A percentile compares a stretch with the other conserved stretches of the same genome.
phyloP scores from a whole-genome alignment of 2,113 vertebrate genomes.

The Gila orcuttii region DNA sequence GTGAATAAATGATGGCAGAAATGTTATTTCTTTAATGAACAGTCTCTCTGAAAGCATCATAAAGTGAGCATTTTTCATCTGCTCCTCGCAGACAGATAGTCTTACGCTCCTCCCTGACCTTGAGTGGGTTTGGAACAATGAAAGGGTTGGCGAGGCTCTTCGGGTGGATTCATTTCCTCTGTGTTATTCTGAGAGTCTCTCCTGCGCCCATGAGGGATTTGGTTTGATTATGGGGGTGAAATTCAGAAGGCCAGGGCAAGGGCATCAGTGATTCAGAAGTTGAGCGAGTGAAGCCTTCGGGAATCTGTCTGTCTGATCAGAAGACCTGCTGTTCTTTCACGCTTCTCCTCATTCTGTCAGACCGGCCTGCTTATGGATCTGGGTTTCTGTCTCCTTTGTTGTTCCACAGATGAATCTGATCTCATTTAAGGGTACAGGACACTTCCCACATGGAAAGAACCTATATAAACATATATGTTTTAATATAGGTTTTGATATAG shows the following conservation, averaged over 20 bases:
- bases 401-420: neutral
- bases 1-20: neutral
- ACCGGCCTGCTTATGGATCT: neutral
- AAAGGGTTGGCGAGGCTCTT: slow-evolving; percentile 26
- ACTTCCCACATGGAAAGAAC: no score
- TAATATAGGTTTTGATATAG: no score
- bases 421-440: neutral
- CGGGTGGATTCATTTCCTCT: slow-evolving; percentile 23
- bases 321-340: neutral
- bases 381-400: neutral
- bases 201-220: slow-evolving; percentile 56
- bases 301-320: neutral
- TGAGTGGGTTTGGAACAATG: slow-evolving; percentile 53
- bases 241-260: slow-evolving; percentile 37
- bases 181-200: no score
- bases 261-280: slow-evolving; percentile 30
- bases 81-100: neutral
- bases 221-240: slow-evolving; percentile 42
- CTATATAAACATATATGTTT: no score
- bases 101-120: slow-evolving; percentile 56
- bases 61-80: neutral
- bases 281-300: slow-evolving; percentile 1
- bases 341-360: slow-evolving; percentile 7
- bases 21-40: neutral
- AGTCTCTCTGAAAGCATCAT: neutral